Percentiles rank a stretch among this genome's conserved stretches.
Evolutionary conservation across 2,888 invertebrate genomes (phyloP).

Genomic region (Callimorpha dominula): DNA sequence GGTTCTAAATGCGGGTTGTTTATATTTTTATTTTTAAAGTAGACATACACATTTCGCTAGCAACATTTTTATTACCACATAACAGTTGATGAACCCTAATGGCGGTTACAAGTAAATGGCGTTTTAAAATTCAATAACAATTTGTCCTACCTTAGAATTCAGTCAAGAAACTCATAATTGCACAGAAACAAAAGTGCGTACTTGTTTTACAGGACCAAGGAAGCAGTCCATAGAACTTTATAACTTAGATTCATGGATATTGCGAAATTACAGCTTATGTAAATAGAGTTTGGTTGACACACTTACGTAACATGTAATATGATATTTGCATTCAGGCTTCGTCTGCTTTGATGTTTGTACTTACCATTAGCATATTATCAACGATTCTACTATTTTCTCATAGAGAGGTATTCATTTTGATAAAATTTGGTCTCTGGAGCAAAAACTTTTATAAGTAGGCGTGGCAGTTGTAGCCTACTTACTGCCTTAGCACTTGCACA

Average conservation of each 20-base stretch:
- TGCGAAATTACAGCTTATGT: constrained; percentile 22
- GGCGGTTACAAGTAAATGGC: too few species aligned
- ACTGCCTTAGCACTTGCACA: too few species aligned
- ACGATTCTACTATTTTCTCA: not conserved
- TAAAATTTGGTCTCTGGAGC: not conserved
- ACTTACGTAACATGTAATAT: constrained; percentile 20
- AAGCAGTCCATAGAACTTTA: not conserved
- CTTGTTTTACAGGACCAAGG: not conserved
- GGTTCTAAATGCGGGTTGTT: too few species aligned
- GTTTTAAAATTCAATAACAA: too few species aligned
- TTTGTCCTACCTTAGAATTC: too few species aligned
- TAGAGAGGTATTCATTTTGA: constrained; percentile 1
- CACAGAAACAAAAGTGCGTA: too few species aligned
- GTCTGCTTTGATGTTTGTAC: constrained; percentile 27
- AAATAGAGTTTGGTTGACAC: constrained; percentile 32
- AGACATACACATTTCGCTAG: too few species aligned
- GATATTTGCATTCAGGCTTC: constrained; percentile 29
- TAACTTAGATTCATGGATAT: constrained; percentile 11
- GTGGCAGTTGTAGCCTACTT: not conserved
- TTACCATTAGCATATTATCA: constrained; percentile 26
- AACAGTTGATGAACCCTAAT: too few species aligned
- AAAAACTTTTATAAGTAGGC: not conserved
- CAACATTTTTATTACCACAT: too few species aligned
- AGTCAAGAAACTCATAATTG: too few species aligned
- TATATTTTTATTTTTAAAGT: too few species aligned